Base-by-base conservation (phyloP, 2,797 vertebrate species). In the Perodicticus potto region DNA sequence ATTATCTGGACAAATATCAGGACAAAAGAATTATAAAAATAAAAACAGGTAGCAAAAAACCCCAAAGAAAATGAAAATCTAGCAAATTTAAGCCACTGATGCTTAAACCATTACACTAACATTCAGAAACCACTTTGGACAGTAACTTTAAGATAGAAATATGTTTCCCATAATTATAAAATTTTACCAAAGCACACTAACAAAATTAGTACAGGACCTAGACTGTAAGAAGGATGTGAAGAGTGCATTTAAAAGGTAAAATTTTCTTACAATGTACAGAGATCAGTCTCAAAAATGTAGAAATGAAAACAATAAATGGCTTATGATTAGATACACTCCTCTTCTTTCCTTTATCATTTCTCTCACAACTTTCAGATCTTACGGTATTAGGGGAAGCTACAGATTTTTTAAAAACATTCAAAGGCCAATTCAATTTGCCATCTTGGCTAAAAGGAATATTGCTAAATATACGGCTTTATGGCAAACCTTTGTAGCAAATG, bases 1-100 rank as follows among this genome's bases (percentile, higher is more conserved):
- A 53, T 53, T 53, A 53, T 53, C 14, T 53, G 49, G 49, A 53
- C 49, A 53, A 53, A 53, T 53, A 53, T 97, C 65, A 97, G 95
- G 78, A 29, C 12, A 94, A 34, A 67, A 43, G 63, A 67, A 89
- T 89, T 72, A 95, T 85, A 94, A 32, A 94, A 91, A 97, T 63
- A 93, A 86, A 92, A 96, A 93, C 23, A 96, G 84, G 49, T 57
- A 95, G 57, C 16, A 55, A 32, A 83, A 61, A 49, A 7, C 74
- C 61, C 11, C 29, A 70, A 77, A 29, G 12, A 53, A 85, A 61
- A 37, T 7, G 16, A 77, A 93, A 86, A 93, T 55, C 69, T 86
- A 92, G 70, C 11, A 17, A 98, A 85, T 4, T 67, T 55, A 40
- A 95, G 67, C 37, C 77, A 93, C 57, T 86, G 83, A 92, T 55